These are phyloP conservation scores for Amphipyra berbera DNA, from an alignment of 2,888 invertebrate genomes.

Conservation along the genomic window DNA sequence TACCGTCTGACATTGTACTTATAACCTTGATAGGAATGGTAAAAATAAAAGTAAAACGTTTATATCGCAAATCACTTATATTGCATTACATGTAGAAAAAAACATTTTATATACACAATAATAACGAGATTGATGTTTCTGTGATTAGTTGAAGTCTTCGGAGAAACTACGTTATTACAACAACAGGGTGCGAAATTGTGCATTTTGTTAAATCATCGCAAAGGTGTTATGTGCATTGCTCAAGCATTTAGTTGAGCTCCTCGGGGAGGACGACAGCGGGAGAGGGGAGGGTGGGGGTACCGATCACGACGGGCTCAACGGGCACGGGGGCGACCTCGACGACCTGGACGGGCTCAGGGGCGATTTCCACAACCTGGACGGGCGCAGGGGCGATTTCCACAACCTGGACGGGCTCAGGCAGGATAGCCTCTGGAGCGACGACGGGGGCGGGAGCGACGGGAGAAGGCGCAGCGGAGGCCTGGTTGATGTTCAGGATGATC, in stretches of 20 bases:
- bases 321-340: conserved; percentile 28
- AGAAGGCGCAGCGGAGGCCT: conserved; percentile 41
- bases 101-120: not conserved
- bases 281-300: conserved; percentile 53
- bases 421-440: not conserved
- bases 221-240: no score
- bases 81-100: not conserved
- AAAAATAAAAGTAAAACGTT: not conserved
- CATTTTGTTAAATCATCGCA: no score
- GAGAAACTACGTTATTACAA: no score
- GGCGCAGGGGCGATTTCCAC: conserved; percentile 20
- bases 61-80: not conserved
- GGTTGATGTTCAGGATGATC: conserved; percentile 67
- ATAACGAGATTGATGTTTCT: not conserved
- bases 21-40: not conserved
- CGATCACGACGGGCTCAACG: conserved; percentile 53
- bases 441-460: conserved; percentile 28
- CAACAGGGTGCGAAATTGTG: no score
- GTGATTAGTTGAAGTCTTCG: not conserved
- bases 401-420: not conserved
- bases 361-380: conserved; percentile 14
- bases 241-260: conserved; percentile 66
- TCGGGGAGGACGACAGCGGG: conserved; percentile 56
- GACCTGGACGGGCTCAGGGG: conserved; percentile 3
- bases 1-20: no score